Evolutionary conservation across 64 coral and sea anemone genomes (phyloP).

Genomic region (Orbicella faveolata): DNA sequence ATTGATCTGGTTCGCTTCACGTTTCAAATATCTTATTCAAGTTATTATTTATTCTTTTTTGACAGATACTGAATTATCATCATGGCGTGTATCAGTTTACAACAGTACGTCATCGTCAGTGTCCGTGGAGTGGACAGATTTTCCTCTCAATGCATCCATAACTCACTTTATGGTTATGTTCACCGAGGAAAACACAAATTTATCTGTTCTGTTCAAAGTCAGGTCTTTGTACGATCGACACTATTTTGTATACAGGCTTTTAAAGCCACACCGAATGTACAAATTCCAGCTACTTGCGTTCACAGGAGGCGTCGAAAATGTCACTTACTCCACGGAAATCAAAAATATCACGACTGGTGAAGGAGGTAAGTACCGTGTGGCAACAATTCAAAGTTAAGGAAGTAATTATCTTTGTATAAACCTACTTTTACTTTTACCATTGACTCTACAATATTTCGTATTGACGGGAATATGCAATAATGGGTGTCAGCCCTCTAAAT

Average conservation of each 20-base stretch:
- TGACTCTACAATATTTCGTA: no score
- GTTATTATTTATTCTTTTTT: background rate
- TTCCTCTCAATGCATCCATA: background rate
- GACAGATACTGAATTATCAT: background rate
- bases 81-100: background rate
- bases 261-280: background rate
- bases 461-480: no score
- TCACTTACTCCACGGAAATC: background rate
- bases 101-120: slow-evolving; percentile 1
- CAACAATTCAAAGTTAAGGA: background rate
- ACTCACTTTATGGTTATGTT: background rate
- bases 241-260: background rate
- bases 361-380: background rate
- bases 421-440: no score
- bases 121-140: background rate
- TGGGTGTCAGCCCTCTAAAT: no score
- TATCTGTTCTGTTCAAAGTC: background rate
- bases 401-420: no score
- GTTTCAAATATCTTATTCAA: background rate
- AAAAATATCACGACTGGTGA: background rate
- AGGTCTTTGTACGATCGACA: background rate
- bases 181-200: background rate
- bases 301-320: background rate
- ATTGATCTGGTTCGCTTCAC: no score
- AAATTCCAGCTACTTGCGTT: background rate